Percentiles rank a stretch among this genome's conserved stretches.
These are phyloP conservation scores for Todiramphus chloris DNA, from an alignment of 2,113 vertebrate species.

Conservation along the genomic window DNA sequence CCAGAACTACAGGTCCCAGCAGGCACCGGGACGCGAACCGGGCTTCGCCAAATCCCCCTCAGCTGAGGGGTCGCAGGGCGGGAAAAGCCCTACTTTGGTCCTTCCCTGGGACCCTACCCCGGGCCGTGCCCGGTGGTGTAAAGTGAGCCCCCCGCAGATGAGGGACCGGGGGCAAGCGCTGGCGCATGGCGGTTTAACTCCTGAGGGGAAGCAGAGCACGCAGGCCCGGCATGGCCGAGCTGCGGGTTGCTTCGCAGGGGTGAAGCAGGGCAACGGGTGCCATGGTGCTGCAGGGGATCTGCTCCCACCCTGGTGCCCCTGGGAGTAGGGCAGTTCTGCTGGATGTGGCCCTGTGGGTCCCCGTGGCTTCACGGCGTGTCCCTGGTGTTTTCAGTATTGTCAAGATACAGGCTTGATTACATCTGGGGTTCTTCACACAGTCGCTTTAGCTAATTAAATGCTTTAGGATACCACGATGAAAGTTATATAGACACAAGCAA, in stretches of 20 bases:
- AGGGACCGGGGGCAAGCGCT: accelerated
- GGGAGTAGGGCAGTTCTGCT: neutral
- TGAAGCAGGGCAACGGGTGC: too few species aligned
- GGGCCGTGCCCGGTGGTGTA: accelerated
- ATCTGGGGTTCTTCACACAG: neutral
- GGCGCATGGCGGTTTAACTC: too few species aligned
- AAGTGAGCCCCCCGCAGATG: too few species aligned
- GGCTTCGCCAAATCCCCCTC: neutral
- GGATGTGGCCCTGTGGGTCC: neutral
- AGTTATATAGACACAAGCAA: conserved; percentile 16
- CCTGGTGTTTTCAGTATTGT: neutral
- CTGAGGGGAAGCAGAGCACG: neutral
- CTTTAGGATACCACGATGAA: neutral
- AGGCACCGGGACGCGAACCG: neutral
- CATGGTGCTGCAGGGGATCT: too few species aligned
- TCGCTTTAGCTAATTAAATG: conserved; percentile 1
- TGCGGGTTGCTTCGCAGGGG: neutral
- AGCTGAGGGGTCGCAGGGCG: accelerated
- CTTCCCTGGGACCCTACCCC: too few species aligned
- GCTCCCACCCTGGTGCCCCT: accelerated
- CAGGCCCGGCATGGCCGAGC: accelerated
- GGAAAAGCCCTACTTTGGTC: accelerated
- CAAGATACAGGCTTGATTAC: neutral
- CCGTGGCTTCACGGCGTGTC: neutral
- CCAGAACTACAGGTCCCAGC: neutral